These are phyloP conservation scores for Chloroceryle inda DNA, from an alignment of 2,797 vertebrate genomes.

Conservation along the genomic window DNA sequence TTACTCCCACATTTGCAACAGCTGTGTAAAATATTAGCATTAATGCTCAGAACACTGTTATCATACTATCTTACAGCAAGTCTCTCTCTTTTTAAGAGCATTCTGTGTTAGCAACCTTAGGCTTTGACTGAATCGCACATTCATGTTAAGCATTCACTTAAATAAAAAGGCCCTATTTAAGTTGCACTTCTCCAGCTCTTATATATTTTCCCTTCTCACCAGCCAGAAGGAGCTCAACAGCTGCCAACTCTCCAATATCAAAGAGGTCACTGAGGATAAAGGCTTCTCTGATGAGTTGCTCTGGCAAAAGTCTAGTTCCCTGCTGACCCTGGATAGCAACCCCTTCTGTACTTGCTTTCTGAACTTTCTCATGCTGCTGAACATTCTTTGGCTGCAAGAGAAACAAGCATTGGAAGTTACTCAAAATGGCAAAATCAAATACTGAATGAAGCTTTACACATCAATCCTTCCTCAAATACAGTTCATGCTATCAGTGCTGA, in stretches of 20 bases:
- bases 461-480: neutral
- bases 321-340: constrained; percentile 97
- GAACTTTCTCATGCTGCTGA: constrained; percentile 95
- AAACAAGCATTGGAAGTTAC: neutral
- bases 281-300: constrained; percentile 93
- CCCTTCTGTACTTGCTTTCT: constrained; percentile 96
- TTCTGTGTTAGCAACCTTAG: neutral
- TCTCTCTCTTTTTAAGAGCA: neutral
- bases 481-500: neutral
- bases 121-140: neutral
- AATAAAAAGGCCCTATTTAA: neutral
- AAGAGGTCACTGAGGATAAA: constrained; percentile 98
- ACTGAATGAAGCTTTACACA: neutral
- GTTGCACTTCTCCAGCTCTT: neutral
- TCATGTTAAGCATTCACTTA: neutral
- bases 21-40: neutral
- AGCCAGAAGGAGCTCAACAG: constrained; percentile 95
- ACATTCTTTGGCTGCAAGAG: constrained; percentile 91
- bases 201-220: constrained; percentile 81
- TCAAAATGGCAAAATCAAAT: neutral
- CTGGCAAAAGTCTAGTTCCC: constrained; percentile 92
- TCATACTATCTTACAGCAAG: neutral
- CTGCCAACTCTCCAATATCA: constrained; percentile 94
- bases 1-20: neutral
- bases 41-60: neutral